These are phyloP conservation scores for Karalla daura DNA, from an alignment of 2,797 vertebrate species.

Conservation along the genomic window DNA sequence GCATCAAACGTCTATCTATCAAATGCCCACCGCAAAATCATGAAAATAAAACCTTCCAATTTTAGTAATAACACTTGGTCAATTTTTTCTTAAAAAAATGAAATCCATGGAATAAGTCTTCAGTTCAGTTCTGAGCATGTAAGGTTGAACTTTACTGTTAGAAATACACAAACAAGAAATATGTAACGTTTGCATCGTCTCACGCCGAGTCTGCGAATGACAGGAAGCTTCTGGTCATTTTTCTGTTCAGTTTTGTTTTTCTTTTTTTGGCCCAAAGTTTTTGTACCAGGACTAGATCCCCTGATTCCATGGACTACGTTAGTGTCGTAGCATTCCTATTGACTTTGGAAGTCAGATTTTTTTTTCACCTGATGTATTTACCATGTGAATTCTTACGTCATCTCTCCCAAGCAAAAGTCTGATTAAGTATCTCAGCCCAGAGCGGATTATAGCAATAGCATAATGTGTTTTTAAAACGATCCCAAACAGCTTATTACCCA, in stretches of 20 bases:
- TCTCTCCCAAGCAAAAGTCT: conserved; percentile 13
- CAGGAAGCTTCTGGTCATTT: conserved; percentile 18
- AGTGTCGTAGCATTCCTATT: conserved; percentile 10
- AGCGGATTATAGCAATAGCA: conserved; percentile 2
- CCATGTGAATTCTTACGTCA: conserved; percentile 14
- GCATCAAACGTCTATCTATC: conserved; percentile 60
- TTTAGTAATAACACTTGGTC: conserved; percentile 49
- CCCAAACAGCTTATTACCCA: conserved; percentile 25
- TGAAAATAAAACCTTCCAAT: conserved; percentile 7
- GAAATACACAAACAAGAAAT: conserved; percentile 13
- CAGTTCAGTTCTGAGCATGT: conserved; percentile 29
- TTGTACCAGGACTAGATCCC: conserved; percentile 40
- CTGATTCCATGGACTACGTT: conserved; percentile 55
- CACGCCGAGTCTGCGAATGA: conserved; percentile 38
- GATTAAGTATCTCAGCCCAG: conserved; percentile 13
- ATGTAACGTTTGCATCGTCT: conserved; percentile 29
- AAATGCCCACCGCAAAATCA: conserved; percentile 58
- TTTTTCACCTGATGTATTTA: conserved; percentile 42
- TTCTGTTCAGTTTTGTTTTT: conserved; percentile 16
- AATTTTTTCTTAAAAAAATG: conserved; percentile 18
- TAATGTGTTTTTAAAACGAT: conserved; percentile 19
- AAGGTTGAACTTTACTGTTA: conserved; percentile 30
- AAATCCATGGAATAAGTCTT: conserved; percentile 35
- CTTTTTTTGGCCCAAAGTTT: conserved; percentile 30
- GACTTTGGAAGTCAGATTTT: conserved; percentile 17